Base-by-base conservation (phyloP, 2,888 invertebrate genomes). In the Sesia apiformis region DNA sequence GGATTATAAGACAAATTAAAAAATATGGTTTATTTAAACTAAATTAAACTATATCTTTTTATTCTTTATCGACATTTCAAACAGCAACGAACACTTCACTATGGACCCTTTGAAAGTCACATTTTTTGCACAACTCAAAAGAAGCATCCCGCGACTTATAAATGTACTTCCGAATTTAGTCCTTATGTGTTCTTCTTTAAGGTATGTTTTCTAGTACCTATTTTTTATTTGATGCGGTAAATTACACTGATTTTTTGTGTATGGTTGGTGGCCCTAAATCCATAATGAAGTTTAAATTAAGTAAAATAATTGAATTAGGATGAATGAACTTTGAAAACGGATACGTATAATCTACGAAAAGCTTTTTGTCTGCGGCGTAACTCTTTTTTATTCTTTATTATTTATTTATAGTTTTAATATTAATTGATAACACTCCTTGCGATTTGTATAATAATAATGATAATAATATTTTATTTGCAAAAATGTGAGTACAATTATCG, bases 291-390 rank as follows among this genome's bases (percentile, higher is more conserved):
- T 63, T 61, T 60, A 38, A 7, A 43, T 38, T 4, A 49, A 39
- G 41, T 38, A 42, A 39, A 52, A 23, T 38, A 58, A 59, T 58
- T 53, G 55, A 55, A 60, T 60, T 56, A 57, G 55, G 55, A 41
- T 23, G 49, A 57, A 57, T 51, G 38, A 57, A 40, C 8, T 49
- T 38, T 39, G 40, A 52, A 55, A 8, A 6, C 7, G 49, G 39
- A 49, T 54, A 53, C 57, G 57, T 51, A 54, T 38, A 56, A 55
- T 43, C 52, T 49, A 51, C 58, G 56, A 54, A 56, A 6, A 1
- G 23, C 23, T 23, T 23, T 23, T 1, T 23, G 23, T 23, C 23
- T 23, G 23, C 23, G 23, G 1, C 23, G 23, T 23, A 23, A 23
- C 23, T 1, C 23, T 23, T 23, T 23, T 23, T 23, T 23, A 23